Evolutionary conservation across 2,888 invertebrate species (phyloP), one percentile per base, ranked within the genome.

Genomic region (Epinotia demarniana): DNA sequence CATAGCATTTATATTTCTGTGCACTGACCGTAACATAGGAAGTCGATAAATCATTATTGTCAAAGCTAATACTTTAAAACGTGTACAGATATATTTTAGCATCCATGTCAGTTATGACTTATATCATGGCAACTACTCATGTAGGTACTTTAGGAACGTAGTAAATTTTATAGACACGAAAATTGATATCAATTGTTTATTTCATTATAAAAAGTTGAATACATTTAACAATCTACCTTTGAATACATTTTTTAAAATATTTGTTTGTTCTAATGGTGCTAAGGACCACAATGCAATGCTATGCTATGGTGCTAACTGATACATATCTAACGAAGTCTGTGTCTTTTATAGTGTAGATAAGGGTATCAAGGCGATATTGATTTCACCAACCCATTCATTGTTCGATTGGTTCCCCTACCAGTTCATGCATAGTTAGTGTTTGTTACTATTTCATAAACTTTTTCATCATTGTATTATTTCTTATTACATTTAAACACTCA

Each of bases 321-420:
- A 88, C 83, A 79, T 82, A 82, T 81, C 83, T 77, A 79, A 80
- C 82, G 84, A 84, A 84, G 84, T 79, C 86, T 80, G 82, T 85
- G 84, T 85, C 90, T 92, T 93, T 91, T 93, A 93, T 93, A 93
- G 89, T 84, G 82, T 84, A 84, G 86, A 84, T 84, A 88, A 88
- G 84, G 78, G 85, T 88, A 81, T 86, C 92, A 93, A 92, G 92
- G 92, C 88, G 86, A 92, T 87, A 85, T 86, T 83, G 90, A 89
- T 92, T 92, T 92, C 92, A 86, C 90, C 88, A 70, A 73, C 68
- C 84, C 84, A 84, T 85, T 82, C 78, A 79, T 83, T 84, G 81
- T 84, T 83, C 23, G 23, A 85, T 86, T 86, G 84, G 86, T 86
- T 86, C 80, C 81, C 79, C 79, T 83, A 82, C 82, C 85, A 84